phyloP scores from a whole-genome alignment of 2,888 invertebrate genomes.

The Axea sp. region DNA sequence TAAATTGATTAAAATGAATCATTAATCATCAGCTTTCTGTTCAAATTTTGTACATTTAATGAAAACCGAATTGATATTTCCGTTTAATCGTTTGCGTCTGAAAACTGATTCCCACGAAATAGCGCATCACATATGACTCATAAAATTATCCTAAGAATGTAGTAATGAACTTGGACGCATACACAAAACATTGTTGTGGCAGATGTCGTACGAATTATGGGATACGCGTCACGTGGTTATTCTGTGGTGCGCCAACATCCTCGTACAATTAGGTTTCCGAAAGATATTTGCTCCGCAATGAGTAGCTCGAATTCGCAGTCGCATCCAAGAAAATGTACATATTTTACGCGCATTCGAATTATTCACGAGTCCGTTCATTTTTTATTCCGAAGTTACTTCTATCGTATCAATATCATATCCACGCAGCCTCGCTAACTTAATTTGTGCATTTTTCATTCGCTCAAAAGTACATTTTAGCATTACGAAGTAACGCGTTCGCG shows the following conservation, averaged over 20 bases:
- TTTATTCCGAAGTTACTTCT: no score
- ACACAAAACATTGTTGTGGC: slow-evolving; percentile 61
- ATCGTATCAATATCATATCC: no score
- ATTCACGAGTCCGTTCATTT: not conserved
- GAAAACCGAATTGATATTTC: not conserved
- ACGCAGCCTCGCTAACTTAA: no score
- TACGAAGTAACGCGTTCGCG: no score
- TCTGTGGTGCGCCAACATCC: slow-evolving; percentile 54
- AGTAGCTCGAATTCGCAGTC: slow-evolving; percentile 27
- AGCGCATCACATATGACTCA: slow-evolving; percentile 17
- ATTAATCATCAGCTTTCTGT: no score
- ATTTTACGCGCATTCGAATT: slow-evolving; percentile 5
- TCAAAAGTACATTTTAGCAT: no score
- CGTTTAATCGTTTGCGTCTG: not conserved
- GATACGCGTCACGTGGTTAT: slow-evolving; percentile 62
- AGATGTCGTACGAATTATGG: slow-evolving; percentile 63
- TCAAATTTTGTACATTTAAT: no score
- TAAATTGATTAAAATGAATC: no score
- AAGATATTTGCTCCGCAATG: slow-evolving; percentile 52
- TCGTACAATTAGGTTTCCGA: slow-evolving; percentile 55
- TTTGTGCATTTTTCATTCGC: no score
- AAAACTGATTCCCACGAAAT: slow-evolving; percentile 1
- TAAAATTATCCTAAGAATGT: slow-evolving; percentile 49
- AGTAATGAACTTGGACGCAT: slow-evolving; percentile 59
- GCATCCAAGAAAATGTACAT: slow-evolving; percentile 1